phyloP scores from a whole-genome alignment of 2,113 vertebrate species.

The mouse (Mus musculus) region DNA sequence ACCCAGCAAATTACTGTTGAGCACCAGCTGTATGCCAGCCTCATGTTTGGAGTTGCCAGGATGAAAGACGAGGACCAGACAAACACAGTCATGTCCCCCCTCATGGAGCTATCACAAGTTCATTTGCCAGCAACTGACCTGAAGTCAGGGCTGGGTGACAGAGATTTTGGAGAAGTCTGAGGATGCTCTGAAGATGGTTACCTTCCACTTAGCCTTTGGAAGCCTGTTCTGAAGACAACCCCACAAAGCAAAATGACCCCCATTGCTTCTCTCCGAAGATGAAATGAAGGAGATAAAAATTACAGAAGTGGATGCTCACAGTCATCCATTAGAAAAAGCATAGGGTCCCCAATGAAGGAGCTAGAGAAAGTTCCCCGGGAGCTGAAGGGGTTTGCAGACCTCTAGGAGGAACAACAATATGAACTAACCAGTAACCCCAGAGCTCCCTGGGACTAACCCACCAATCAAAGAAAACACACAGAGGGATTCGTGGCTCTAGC shows the following conservation, averaged over 20 bases:
- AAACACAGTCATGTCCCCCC: background rate
- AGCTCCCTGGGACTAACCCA: too few relatives aligned
- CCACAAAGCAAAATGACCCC: background rate
- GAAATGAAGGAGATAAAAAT: background rate
- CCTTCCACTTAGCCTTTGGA: slow-evolving; percentile 79
- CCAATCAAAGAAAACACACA: too few relatives aligned
- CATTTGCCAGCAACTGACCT: slow-evolving; percentile 72
- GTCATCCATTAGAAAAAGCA: too few relatives aligned
- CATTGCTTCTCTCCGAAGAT: background rate
- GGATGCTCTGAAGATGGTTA: slow-evolving; percentile 72
- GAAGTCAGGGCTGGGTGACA: slow-evolving; percentile 69
- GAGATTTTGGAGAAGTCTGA: slow-evolving; percentile 74
- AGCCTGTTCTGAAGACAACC: slow-evolving; percentile 50
- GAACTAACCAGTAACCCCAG: too few relatives aligned
- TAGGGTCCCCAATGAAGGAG: too few relatives aligned
- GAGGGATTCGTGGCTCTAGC: too few relatives aligned
- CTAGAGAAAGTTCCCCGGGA: too few relatives aligned
- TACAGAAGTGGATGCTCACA: too few relatives aligned
- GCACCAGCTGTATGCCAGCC: background rate
- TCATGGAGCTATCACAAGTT: slow-evolving; percentile 55
- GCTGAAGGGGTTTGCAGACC: too few relatives aligned
- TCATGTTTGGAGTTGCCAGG: background rate
- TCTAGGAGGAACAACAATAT: too few relatives aligned
- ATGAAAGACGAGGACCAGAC: background rate
- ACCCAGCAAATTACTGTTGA: background rate